phyloP scores from a whole-genome alignment of 2,113 vertebrate species.

The Herpailurus yagouaroundi region DNA sequence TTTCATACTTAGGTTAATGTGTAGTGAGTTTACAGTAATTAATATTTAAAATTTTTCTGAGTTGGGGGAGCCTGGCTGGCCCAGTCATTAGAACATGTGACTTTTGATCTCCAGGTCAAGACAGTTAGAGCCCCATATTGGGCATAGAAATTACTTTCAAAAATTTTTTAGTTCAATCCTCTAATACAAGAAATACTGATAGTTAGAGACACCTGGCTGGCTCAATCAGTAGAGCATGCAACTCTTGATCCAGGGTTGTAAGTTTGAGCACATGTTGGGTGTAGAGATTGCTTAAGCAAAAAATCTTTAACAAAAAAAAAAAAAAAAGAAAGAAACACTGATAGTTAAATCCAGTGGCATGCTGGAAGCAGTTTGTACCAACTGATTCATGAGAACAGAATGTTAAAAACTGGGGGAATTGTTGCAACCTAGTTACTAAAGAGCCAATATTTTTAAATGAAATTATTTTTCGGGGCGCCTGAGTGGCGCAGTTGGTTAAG shows the following conservation, averaged over 20 bases:
- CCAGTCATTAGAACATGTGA: neutral
- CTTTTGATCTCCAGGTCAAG: neutral
- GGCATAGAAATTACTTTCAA: neutral
- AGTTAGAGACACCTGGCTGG: neutral
- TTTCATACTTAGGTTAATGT: neutral
- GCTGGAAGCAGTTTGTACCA: neutral
- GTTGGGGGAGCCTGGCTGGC: neutral
- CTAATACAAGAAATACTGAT: neutral
- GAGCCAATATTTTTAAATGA: neutral
- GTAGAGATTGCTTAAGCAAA: no score
- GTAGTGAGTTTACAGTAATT: neutral
- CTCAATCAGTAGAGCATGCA: no score
- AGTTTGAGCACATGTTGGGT: no score
- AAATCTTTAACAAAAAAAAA: no score
- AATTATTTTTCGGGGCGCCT: slow-evolving; percentile 4
- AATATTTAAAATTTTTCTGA: slow-evolving; percentile 14
- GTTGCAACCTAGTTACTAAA: slow-evolving; percentile 24
- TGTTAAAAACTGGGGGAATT: neutral
- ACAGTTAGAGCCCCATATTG: neutral
- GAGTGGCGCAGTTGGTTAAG: no score
- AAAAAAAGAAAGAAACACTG: neutral
- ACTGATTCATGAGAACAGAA: neutral
- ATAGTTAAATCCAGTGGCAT: neutral
- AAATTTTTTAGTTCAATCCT: neutral
- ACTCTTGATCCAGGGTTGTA: no score